Evolutionary conservation across 2,797 vertebrate genomes (phyloP), one percentile per base, ranked within the genome.

Genomic region (Zenarchopterus dispar): DNA sequence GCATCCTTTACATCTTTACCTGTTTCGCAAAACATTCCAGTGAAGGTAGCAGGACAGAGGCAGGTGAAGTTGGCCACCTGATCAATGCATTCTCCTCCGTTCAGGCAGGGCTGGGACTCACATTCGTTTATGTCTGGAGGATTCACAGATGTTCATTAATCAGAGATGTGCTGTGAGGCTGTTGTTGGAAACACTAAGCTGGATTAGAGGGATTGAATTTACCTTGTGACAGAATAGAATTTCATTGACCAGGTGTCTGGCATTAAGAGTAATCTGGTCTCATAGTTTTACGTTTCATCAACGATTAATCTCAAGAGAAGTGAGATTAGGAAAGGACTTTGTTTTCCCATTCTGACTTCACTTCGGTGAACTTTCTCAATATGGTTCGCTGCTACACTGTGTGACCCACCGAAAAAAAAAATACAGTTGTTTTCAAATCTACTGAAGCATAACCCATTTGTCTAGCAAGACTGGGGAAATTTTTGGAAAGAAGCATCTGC

Each of bases 21-120:
- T 95, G 92, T 95, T 86, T 99, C 95, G 0, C 97, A 99, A 81
- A 84, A 92, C 10, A 56, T 80, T 81, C 97, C 97, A 19, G 90
- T 91, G 75, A 95, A 98, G 65, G 90, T 75, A 41, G 89, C 72
- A 0, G 84, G 80, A 76, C 97, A 98, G 44, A 90, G 18, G n/a
- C 97, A 98, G 75, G 90, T 95, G 87, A 95, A 98, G 82, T 94
- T 93, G 68, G 92, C 81, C 16, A 93, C 86, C 75, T 80, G 86
- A 81, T 96, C 92, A 0, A 95, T 7, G 22, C 97, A 98, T 4
- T 91, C 89, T 7, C 95, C 97, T 1, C 96, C 94, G 0, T 98
- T 97, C 78, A 95, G 89, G 81, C 97, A 98, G 0, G 96, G 97
- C 83, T 83, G 89, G 0, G 95, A 95, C 73, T 87, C 87, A 1